Conservation (phyloP, 2,888 invertebrate species). For the Neoitamus cyanurus region DNA sequence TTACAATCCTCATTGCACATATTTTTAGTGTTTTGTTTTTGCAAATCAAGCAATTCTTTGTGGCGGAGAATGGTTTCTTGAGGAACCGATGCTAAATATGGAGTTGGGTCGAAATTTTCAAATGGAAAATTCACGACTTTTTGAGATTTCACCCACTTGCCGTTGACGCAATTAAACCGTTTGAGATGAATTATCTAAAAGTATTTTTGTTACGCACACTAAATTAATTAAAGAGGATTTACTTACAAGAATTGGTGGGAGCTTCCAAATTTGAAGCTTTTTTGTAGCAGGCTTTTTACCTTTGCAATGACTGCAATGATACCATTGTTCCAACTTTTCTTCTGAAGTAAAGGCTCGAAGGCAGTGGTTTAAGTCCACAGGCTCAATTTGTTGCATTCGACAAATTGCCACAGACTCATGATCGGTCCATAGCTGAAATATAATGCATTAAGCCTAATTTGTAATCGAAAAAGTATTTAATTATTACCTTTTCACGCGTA, state of each 20-base stretch:
- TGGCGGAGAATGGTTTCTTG: slow-evolving; percentile 79
- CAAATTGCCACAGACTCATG: slow-evolving; percentile 79
- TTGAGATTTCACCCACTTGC: slow-evolving; percentile 94
- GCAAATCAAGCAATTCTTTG: slow-evolving; percentile 69
- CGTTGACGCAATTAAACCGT: slow-evolving; percentile 90
- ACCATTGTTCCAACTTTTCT: slow-evolving; percentile 86
- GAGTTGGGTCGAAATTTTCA: slow-evolving; percentile 86
- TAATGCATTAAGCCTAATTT: background rate
- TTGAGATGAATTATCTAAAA: slow-evolving; percentile 89
- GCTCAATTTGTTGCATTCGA: slow-evolving; percentile 79
- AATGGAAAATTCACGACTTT: slow-evolving; percentile 92
- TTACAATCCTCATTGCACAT: slow-evolving; percentile 51
- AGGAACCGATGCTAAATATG: slow-evolving; percentile 85
- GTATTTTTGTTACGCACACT: background rate
- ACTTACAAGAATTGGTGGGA: slow-evolving; percentile 86
- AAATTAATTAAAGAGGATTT: background rate
- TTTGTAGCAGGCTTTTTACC: slow-evolving; percentile 87
- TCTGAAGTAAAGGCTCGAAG: slow-evolving; percentile 88
- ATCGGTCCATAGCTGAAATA: slow-evolving; percentile 75
- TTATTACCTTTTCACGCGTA: slow-evolving; percentile 76
- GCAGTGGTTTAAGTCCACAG: slow-evolving; percentile 86
- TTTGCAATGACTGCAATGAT: slow-evolving; percentile 87
- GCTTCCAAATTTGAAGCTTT: slow-evolving; percentile 90
- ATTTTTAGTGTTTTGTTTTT: slow-evolving; percentile 55
- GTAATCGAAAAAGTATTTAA: background rate